Evolutionary conservation across 2,797 vertebrate genomes (phyloP).

Genomic region (Pseudochirops cupreus): DNA sequence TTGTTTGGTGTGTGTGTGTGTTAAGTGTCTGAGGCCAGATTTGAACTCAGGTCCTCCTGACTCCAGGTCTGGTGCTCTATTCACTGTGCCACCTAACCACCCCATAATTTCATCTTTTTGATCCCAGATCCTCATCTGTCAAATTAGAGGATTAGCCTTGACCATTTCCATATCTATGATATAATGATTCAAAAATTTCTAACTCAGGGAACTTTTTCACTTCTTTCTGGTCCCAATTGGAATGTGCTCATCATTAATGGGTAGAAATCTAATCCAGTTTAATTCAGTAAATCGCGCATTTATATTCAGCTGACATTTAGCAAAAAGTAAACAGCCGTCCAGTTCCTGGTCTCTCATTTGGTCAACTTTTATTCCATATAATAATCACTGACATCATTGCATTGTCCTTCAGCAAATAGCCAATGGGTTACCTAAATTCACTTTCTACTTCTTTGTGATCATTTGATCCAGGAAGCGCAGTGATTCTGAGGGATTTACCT

Average conservation of each 20-base stretch:
- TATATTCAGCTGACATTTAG: background rate
- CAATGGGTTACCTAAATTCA: background rate
- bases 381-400: fast-evolving
- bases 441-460: background rate
- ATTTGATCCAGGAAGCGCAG: background rate
- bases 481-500: too few species aligned
- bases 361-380: background rate
- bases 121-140: background rate
- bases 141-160: background rate
- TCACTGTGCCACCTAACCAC: too few species aligned
- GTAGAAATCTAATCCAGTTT: background rate
- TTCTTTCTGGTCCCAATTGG: slow-evolving; percentile 41
- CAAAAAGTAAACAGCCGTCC: background rate
- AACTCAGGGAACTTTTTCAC: background rate
- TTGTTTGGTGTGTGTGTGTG: too few species aligned
- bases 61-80: too few species aligned
- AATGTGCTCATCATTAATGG: background rate
- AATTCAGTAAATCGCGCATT: background rate
- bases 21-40: too few species aligned
- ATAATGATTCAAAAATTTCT: background rate
- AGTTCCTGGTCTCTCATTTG: background rate
- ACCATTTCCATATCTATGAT: background rate
- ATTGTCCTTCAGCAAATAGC: background rate
- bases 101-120: background rate
- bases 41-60: too few species aligned